phyloP scores from a whole-genome alignment of 2,113 vertebrate genomes.

The Mesitornis unicolor region DNA sequence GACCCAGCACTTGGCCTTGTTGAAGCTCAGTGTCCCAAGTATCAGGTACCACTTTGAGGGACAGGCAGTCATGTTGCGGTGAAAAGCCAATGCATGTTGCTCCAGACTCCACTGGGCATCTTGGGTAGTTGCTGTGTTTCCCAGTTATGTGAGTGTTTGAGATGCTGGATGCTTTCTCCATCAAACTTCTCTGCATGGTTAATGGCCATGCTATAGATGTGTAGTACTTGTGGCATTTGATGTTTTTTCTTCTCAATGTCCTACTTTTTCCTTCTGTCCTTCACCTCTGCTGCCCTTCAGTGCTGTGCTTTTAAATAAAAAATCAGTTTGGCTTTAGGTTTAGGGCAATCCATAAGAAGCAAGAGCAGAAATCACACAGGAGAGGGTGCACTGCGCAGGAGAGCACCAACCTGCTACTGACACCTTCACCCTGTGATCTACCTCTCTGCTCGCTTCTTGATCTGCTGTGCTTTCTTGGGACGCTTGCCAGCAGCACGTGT shows the following conservation, averaged over 20 bases:
- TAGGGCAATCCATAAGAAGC: background rate
- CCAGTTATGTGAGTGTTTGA: background rate
- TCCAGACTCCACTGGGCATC: background rate
- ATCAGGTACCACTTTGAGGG: rapidly evolving
- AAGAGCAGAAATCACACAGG: background rate
- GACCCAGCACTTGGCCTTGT: too few relatives aligned
- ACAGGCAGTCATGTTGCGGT: background rate
- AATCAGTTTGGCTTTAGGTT: background rate
- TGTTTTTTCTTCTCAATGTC: background rate
- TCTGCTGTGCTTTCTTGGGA: background rate
- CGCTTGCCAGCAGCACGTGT: rapidly evolving
- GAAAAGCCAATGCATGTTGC: background rate
- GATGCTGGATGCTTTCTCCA: background rate
- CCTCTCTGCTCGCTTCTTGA: background rate
- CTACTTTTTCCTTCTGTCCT: background rate
- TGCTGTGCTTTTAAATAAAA: background rate
- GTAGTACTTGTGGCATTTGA: background rate
- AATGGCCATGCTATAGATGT: rapidly evolving
- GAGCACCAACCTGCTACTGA: background rate
- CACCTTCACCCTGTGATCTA: rapidly evolving
- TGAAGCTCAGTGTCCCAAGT: background rate
- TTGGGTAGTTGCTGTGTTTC: background rate
- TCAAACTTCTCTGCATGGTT: background rate
- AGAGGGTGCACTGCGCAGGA: background rate
- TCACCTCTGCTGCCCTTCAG: background rate